Percentiles rank a stretch among this genome's conserved stretches.
phyloP scores from a whole-genome alignment of 2,888 invertebrate genomes.

The Nipponacmea schrenckii region DNA sequence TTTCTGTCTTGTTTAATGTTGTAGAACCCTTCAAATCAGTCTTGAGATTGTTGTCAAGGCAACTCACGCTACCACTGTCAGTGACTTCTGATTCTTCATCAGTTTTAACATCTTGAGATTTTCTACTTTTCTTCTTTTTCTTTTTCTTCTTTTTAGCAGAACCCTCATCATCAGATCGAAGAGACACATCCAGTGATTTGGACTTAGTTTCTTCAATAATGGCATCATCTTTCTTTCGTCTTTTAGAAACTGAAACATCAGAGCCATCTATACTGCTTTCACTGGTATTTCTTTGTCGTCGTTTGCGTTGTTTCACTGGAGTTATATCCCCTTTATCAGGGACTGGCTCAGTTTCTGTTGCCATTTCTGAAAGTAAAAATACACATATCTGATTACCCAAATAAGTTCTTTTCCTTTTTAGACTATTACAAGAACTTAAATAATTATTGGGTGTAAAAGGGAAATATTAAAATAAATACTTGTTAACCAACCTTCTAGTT shows the following conservation, averaged over 20 bases:
- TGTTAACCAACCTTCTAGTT: slow-evolving; percentile 21
- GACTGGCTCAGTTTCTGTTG: slow-evolving; percentile 25
- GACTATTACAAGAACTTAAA: too few relatives aligned
- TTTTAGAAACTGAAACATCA: slow-evolving; percentile 25
- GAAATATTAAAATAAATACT: not conserved
- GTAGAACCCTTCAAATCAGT: not conserved
- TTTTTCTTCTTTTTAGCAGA: slow-evolving; percentile 17
- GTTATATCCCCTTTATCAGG: slow-evolving; percentile 20
- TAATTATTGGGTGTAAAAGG: not conserved
- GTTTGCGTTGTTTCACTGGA: slow-evolving; percentile 25
- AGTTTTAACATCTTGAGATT: slow-evolving; percentile 15
- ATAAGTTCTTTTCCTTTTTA: too few relatives aligned
- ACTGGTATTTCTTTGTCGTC: slow-evolving; percentile 36
- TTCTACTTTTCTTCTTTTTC: slow-evolving; percentile 25
- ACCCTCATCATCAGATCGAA: slow-evolving; percentile 22
- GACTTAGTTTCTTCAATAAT: not conserved
- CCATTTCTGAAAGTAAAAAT: slow-evolving; percentile 19
- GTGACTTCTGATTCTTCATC: slow-evolving; percentile 17
- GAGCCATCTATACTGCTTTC: slow-evolving; percentile 38
- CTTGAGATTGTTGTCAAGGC: not conserved
- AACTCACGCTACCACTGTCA: not conserved
- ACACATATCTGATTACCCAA: too few relatives aligned
- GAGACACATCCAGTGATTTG: slow-evolving; percentile 3
- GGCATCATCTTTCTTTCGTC: slow-evolving; percentile 25
- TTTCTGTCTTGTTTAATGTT: not conserved